Evolutionary conservation across 2,797 vertebrate species (phyloP).

Genomic region (Periophthalmus magnuspinnatus): DNA sequence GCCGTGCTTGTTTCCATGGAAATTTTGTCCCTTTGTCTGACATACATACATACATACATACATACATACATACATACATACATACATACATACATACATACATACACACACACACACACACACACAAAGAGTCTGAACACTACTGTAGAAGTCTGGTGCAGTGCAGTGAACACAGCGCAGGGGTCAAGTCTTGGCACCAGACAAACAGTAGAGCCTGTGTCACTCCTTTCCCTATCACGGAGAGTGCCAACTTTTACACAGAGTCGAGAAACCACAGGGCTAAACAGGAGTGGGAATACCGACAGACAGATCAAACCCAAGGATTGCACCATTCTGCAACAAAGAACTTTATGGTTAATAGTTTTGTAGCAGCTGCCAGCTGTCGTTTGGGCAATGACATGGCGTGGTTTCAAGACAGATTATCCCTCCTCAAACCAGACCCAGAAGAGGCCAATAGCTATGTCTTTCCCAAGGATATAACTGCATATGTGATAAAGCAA

Average conservation of each 20-base stretch:
- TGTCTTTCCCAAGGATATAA: background rate
- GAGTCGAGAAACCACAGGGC: constrained; percentile 47
- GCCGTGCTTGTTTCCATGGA: too few relatives aligned
- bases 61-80: too few relatives aligned
- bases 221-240: constrained; percentile 29
- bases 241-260: constrained; percentile 56
- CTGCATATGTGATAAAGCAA: too few relatives aligned
- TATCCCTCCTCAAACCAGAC: constrained; percentile 15
- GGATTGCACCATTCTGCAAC: constrained; percentile 36
- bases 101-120: too few relatives aligned
- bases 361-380: constrained; percentile 58
- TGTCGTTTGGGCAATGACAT: constrained; percentile 41
- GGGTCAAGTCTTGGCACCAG: constrained; percentile 41
- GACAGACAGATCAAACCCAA: constrained; percentile 40
- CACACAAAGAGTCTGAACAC: background rate
- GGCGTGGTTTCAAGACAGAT: constrained; percentile 35
- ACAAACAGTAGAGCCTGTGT: constrained; percentile 56
- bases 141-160: constrained; percentile 25
- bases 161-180: constrained; percentile 34
- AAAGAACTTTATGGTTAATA: constrained; percentile 21
- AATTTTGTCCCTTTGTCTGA: too few relatives aligned
- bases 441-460: background rate
- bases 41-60: too few relatives aligned
- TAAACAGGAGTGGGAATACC: constrained; percentile 48
- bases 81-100: too few relatives aligned